phyloP scores from a whole-genome alignment of 2,113 vertebrate species.

The Gobius niger region DNA sequence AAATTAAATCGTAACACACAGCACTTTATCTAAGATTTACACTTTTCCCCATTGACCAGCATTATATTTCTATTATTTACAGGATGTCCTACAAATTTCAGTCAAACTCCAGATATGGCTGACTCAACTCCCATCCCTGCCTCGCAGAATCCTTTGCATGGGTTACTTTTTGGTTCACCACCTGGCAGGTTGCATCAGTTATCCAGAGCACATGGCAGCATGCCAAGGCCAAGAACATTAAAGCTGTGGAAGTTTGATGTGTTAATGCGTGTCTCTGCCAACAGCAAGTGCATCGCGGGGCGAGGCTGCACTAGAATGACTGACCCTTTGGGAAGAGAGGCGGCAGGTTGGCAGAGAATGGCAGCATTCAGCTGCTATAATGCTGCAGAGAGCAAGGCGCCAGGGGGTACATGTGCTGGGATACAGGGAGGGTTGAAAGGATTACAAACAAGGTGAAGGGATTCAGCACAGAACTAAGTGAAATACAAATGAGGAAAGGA shows the following conservation, averaged over 20 bases:
- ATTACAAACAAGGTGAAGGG: neutral
- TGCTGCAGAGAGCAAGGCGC: neutral
- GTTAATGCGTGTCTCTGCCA: conserved; percentile 47
- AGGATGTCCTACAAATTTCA: neutral
- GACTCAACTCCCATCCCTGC: neutral
- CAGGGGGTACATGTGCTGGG: neutral
- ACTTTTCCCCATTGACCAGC: too few relatives aligned
- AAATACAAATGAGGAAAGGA: conserved; percentile 3
- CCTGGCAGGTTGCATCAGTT: conserved; percentile 36
- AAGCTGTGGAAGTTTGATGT: conserved; percentile 54
- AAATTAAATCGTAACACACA: too few relatives aligned
- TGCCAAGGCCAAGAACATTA: conserved; percentile 49
- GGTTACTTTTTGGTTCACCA: conserved; percentile 23
- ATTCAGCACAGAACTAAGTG: neutral
- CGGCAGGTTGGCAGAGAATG: conserved; percentile 7
- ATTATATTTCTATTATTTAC: neutral
- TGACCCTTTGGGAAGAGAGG: conserved; percentile 27
- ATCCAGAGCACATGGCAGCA: conserved; percentile 19
- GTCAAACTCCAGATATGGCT: conserved; percentile 8
- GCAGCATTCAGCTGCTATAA: conserved; percentile 2
- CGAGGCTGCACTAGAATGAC: conserved; percentile 25
- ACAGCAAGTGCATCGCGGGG: conserved; percentile 46
- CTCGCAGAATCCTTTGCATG: conserved; percentile 12
- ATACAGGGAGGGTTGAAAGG: conserved; percentile 3
- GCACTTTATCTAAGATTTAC: too few relatives aligned